Base-by-base conservation (phyloP, 2,113 vertebrate species). In the Gymnarchus niloticus region DNA sequence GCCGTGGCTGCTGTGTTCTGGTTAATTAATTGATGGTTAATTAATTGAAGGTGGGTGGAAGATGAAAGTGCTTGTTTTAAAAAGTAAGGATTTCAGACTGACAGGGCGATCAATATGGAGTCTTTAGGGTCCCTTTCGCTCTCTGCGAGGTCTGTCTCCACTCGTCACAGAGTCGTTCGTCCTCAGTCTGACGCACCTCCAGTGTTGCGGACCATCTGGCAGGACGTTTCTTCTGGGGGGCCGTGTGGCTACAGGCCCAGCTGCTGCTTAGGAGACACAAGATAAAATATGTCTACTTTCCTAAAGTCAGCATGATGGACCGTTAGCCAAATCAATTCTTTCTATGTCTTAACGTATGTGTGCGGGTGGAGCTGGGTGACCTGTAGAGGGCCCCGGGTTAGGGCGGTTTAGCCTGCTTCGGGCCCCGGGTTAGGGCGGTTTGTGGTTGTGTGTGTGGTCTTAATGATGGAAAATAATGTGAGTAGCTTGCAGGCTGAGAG, bases 41-140 rank as follows among this genome's bases (percentile, higher is more conserved):
- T 77, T 77, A 44, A 7, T 3, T 77, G 37, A 78, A 48, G 59
- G 10, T 33, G 81, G 80, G 46, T 73, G 44, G 49, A 89, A 90
- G 91, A 92, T 91, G 84, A 91, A 92, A 92, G 89, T 78, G 33
- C 90, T 87, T 92, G 91, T 91, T 92, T n/a, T 92, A 92, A 85
- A 54, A 51, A 23, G 44, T 88, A 87, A 86, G 89, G 89, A 88
- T 87, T 89, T 85, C 86, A 89, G 88, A 90, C 87, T 85, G 89
- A 85, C 85, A 83, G 56, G 65, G 86, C 91, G 89, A 92, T 92
- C 90, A 91, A 90, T 91, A 87, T 87, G 51, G 89, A 41, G 49
- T 87, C 76, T 84, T 65, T 25, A 73, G 86, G 76, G 87, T 84
- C 78, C 81, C 49, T 88, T 33, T 76, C 83, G 88, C 90, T 84